phyloP scores from a whole-genome alignment of 2,888 invertebrate species.

The Watsonalla binaria region DNA sequence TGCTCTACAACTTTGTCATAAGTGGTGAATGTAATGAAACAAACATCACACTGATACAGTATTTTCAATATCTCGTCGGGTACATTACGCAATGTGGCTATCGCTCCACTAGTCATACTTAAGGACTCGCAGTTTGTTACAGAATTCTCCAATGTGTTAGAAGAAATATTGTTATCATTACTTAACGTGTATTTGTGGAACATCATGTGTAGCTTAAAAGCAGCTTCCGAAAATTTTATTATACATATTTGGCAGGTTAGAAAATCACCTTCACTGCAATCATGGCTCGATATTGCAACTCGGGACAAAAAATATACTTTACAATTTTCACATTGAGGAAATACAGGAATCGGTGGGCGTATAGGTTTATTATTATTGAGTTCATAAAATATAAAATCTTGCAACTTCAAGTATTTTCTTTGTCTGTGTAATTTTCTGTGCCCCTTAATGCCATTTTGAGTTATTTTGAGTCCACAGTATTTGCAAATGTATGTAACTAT shows the following conservation, averaged over 20 bases:
- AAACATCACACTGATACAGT: slow-evolving; percentile 44
- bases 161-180: neutral
- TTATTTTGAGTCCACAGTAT: slow-evolving; percentile 49
- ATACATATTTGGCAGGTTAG: slow-evolving; percentile 44
- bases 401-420: slow-evolving; percentile 32
- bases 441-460: slow-evolving; percentile 23
- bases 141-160: neutral
- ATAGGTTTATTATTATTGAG: slow-evolving; percentile 36
- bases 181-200: slow-evolving; percentile 46
- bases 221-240: slow-evolving; percentile 38
- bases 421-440: slow-evolving; percentile 41
- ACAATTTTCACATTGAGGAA: slow-evolving; percentile 47
- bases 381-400: slow-evolving; percentile 49
- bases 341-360: slow-evolving; percentile 48
- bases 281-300: slow-evolving; percentile 30
- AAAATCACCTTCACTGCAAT: slow-evolving; percentile 35
- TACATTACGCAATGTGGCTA: neutral
- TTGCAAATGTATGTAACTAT: slow-evolving; percentile 35
- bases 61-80: slow-evolving; percentile 4
- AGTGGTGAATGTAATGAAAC: slow-evolving; percentile 34
- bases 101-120: neutral
- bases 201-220: slow-evolving; percentile 47
- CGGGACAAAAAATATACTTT: slow-evolving; percentile 42
- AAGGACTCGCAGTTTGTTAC: neutral
- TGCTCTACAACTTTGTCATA: slow-evolving; percentile 57